Evolutionary conservation across 2,113 vertebrate species (phyloP).

Genomic region (Siniperca chuatsi): DNA sequence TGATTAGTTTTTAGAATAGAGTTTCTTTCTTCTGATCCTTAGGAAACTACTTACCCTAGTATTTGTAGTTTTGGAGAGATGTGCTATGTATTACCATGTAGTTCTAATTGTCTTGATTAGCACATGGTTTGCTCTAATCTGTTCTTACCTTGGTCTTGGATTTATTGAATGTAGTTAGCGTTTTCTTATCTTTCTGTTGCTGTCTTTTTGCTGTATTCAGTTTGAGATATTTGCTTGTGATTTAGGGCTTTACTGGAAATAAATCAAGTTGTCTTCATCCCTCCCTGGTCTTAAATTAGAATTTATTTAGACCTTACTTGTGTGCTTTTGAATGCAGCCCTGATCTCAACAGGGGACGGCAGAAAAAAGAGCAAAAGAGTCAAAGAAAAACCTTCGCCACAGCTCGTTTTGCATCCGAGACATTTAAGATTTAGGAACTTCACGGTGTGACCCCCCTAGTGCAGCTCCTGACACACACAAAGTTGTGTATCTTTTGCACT

Average conservation of each 20-base stretch:
- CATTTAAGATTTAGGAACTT: conserved; percentile 15
- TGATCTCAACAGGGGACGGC: background rate
- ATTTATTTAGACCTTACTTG: background rate
- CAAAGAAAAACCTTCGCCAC: background rate
- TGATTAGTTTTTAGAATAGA: background rate
- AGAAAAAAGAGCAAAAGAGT: background rate
- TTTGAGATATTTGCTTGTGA: background rate
- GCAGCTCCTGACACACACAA: background rate
- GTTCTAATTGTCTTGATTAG: background rate
- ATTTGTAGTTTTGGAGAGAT: background rate
- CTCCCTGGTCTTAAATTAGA: background rate
- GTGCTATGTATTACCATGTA: background rate
- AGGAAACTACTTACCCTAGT: background rate
- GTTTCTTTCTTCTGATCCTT: background rate
- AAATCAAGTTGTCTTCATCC: background rate
- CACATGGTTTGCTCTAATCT: background rate
- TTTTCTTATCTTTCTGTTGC: background rate
- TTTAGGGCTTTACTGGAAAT: background rate
- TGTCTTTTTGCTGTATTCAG: background rate
- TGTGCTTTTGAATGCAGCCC: background rate
- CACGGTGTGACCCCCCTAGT: background rate
- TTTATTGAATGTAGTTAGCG: background rate
- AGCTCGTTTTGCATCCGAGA: background rate
- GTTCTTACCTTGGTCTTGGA: background rate
- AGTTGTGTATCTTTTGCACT: conserved; percentile 1